Base-by-base conservation (phyloP, 2,797 vertebrate genomes). In the Cyclura pinguis region DNA sequence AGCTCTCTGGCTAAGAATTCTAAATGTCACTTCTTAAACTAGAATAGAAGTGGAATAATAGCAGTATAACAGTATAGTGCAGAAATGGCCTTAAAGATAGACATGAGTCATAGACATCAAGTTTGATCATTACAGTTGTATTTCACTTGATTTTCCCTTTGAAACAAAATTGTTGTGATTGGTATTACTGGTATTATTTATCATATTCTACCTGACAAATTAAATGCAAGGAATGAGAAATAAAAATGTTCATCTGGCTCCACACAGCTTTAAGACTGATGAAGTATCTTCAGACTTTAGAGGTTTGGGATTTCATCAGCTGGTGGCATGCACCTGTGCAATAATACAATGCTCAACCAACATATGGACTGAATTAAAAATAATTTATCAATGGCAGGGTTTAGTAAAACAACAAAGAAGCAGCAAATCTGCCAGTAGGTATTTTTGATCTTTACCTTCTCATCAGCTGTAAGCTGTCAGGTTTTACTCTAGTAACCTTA, bases 301-400 rank as follows among this genome's bases (percentile, higher is more conserved):
- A 77, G 27, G 29, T 94, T 85, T 90, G 84, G 35, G 16, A 93
- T 95, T 92, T 91, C 88, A 94, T 90, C 86, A 93, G 22, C 73
- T 47, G 91, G 89, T 92, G 90, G 80, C 32, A 57, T n/a, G 55
- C 57, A 80, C 83, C 62, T 6, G 77, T 2, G 27, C 69, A 82
- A 93, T 92, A 82, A 90, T 81, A 59, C 20, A 88, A 20, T 90
- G 91, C 67, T 89, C 92, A 92, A 76, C 55, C 80, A 92, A 87
- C n/a, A 4, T 29, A 73, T 50, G 89, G 2, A 32, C 38, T 93
- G 92, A 91, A 94, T 95, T 93, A 85, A 90, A 47, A 94, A 92
- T 89, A 80, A 82, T 89, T 64, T 93, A 67, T 89, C 81, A 94
- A 92, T 93, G 72, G 42, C 91, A 88, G 29, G 20, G 78, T 73